Base-by-base conservation (phyloP, 2,888 invertebrate species). In the Diachrysia chrysitis region DNA sequence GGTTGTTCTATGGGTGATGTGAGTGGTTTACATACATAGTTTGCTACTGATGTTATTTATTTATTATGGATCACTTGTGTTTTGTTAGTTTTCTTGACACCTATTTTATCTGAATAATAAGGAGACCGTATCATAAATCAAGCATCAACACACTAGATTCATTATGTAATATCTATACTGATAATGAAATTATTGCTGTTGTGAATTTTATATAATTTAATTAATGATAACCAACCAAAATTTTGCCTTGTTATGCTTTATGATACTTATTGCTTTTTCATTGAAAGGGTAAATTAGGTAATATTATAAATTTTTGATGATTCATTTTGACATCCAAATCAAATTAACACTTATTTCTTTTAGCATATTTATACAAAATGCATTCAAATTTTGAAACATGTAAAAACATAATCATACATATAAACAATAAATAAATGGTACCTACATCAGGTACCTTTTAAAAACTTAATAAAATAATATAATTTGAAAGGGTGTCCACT, bases 21-120 rank as follows among this genome's bases (percentile, higher is more conserved):
- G 89, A 91, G 91, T 93, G 90, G 90, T 92, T 85, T 87, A 88
- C 73, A 79, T 87, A 84, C 77, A 84, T 88, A 86, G 89, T 91
- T 93, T 93, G 93, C 92, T 92, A 90, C 90, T 91, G 90, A 93
- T 93, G 90, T 94, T 94, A 92, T 93, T 93, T 92, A 94, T 95
- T 95, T 93, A 93, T 93, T 93, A 90, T 92, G 90, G 85, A 89
- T 92, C 91, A 91, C 93, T 94, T 94, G 94, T 90, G 92, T 93
- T 94, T 93, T 87, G 89, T 94, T 94, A 90, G 89, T 91, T 92
- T 93, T 90, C 87, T 91, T 91, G 79, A 87, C 89, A 89, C 85
- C 80, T 86, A 84, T 83, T 66, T 83, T 86, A 84, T 81, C 66
- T 63, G 83, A 86, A 80, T 84, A 69, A 75, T 81, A 79, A 84